phyloP scores from a whole-genome alignment of 1,140 invertebrate genomes.

The Agraylea sexmaculata region DNA sequence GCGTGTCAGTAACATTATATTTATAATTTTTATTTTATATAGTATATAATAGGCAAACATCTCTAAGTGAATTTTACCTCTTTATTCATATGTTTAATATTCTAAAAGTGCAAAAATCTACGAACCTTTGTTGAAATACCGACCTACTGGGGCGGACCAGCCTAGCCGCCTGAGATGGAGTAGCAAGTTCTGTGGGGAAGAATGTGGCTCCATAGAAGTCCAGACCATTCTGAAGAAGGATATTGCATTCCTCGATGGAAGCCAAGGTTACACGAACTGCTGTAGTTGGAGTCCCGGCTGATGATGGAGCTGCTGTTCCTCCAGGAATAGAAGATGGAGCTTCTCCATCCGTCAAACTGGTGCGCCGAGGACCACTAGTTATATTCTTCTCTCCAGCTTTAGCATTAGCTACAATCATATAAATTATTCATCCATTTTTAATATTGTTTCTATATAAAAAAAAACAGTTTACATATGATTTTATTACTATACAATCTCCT shows the following conservation, averaged over 20 bases:
- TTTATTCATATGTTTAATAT: no score
- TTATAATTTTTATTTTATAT: no score
- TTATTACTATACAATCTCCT: neutral
- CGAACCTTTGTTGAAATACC: no score
- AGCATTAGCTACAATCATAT: constrained; percentile 20
- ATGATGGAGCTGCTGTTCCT: constrained; percentile 32
- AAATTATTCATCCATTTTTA: neutral
- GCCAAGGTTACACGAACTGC: constrained; percentile 64
- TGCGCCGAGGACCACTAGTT: constrained; percentile 32
- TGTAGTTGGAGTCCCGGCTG: constrained; percentile 44
- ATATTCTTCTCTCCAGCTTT: constrained; percentile 28
- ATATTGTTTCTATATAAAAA: neutral
- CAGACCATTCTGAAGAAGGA: constrained; percentile 64
- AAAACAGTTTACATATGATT: neutral
- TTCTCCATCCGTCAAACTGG: constrained; percentile 37
- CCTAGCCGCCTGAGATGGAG: constrained; percentile 43
- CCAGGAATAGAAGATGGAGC: constrained; percentile 33
- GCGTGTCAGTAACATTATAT: no score
- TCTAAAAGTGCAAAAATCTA: no score
- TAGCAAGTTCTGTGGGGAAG: constrained; percentile 67
- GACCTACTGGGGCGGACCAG: constrained; percentile 40
- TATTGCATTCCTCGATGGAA: constrained; percentile 67
- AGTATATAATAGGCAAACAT: no score
- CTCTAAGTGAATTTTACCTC: no score
- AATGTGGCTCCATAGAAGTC: constrained; percentile 78